Evolutionary conservation across 2,888 invertebrate genomes (phyloP), one percentile per base, ranked within the genome.

Genomic region (Leuctra nigra): DNA sequence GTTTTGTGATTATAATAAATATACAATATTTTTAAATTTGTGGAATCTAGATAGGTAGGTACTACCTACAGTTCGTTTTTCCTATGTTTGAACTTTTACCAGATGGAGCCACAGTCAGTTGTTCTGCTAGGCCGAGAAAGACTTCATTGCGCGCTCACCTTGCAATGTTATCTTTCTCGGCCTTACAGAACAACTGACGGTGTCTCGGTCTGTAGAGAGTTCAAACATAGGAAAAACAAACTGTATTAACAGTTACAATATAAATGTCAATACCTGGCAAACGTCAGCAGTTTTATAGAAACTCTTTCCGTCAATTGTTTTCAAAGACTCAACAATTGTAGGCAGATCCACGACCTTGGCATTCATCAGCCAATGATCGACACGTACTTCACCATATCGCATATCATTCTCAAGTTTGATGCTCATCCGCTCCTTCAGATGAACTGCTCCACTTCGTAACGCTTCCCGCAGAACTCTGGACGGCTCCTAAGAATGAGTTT

Each of bases 221-320:
- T n/a, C n/a, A n/a, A n/a, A n/a, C n/a, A n/a, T n/a, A n/a, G n/a
- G n/a, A n/a, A n/a, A n/a, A n/a, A n/a, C n/a, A n/a, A n/a, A n/a
- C n/a, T n/a, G n/a, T n/a, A n/a, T n/a, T n/a, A 20, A 4, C 18
- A 41, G 11, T 9, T 11, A 9, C 33, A 41, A 11, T 41, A 20
- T n/a, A 41, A 41, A 16, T 7, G 11, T 41, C 20, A 20, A 6
- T 68, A 84, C 81, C 78, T 97, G 98, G 66, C 91, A 91, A 61
- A 99, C 84, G 72, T 99, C 98, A 0, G 96, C 94, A 1, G 96
- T 92, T 77, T 99, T 99, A 69, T 98, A 99, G 66, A 98, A 92
- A 66, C 91, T 95, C 73, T 96, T 98, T 61, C 83, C 86, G 70
- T 99, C 99, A 55, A 97, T 91, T 0, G 96, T 96, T 75, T 99